phyloP scores from a whole-genome alignment of 2,113 vertebrate species.

The Dicrurus megarhynchus region DNA sequence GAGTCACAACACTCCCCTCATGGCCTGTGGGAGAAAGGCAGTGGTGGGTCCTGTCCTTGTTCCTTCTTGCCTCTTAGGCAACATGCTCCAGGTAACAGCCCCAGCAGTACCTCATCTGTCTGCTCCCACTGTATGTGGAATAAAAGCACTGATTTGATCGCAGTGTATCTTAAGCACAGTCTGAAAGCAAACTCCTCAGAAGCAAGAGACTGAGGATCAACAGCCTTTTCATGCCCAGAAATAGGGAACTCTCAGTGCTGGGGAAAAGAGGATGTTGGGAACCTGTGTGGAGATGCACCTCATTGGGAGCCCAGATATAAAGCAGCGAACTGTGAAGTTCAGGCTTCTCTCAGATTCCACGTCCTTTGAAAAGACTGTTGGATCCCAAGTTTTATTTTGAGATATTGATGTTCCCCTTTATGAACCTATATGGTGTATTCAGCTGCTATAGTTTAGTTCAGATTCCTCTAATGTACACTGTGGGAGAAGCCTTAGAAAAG shows the following conservation, averaged over 20 bases:
- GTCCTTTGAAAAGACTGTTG: not conserved
- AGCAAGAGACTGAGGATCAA: not conserved
- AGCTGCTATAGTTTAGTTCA: not conserved
- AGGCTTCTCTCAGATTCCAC: not conserved
- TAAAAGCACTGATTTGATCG: not conserved
- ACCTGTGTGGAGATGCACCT: not conserved
- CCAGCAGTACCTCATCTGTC: not conserved
- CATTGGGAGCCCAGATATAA: not conserved
- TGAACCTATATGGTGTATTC: not conserved
- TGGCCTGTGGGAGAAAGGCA: not conserved
- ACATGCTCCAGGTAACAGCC: not conserved
- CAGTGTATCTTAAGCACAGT: not conserved
- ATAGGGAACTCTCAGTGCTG: fast-evolving
- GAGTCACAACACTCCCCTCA: not conserved
- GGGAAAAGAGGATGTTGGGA: not conserved
- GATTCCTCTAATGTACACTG: not conserved
- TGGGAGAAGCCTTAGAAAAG: not conserved
- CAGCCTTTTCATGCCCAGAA: not conserved
- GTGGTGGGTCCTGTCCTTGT: not conserved
- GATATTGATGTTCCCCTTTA: not conserved
- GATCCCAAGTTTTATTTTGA: not conserved
- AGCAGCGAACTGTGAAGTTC: not conserved
- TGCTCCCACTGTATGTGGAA: not conserved
- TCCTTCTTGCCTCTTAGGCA: not conserved
- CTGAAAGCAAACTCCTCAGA: not conserved